phyloP scores from a whole-genome alignment of 2,797 vertebrate genomes.

The Nannoperca australis region DNA sequence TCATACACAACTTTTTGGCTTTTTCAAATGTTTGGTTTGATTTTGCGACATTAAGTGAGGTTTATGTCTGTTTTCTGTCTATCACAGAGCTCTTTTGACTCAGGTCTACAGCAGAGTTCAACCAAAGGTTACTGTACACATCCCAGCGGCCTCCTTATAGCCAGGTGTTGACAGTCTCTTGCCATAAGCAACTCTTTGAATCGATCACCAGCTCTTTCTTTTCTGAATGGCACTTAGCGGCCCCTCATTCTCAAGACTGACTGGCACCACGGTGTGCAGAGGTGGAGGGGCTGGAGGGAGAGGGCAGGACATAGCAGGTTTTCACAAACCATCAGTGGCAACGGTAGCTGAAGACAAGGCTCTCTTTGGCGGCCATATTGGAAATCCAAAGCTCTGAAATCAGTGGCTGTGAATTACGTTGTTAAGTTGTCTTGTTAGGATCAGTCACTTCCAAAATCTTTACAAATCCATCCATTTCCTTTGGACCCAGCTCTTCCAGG shows the following conservation, averaged over 20 bases:
- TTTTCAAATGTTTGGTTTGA: not conserved
- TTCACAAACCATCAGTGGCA: constrained; percentile 32
- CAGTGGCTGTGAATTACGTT: not conserved
- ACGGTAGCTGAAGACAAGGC: not conserved
- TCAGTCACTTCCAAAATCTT: not conserved
- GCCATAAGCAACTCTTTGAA: constrained; percentile 59
- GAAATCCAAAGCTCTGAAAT: not conserved
- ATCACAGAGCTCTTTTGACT: constrained; percentile 9
- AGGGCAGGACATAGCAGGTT: constrained; percentile 6
- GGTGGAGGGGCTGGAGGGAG: not conserved
- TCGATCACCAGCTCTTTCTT: constrained; percentile 36
- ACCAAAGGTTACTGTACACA: constrained; percentile 25
- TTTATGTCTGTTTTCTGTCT: not conserved
- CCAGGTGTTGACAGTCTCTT: constrained; percentile 69
- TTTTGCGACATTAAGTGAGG: not conserved
- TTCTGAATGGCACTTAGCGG: constrained; percentile 47
- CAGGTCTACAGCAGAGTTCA: constrained; percentile 49
- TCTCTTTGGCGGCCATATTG: not conserved
- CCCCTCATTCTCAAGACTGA: constrained; percentile 57
- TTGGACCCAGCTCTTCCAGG: too few relatives aligned
- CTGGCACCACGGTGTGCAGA: constrained; percentile 29
- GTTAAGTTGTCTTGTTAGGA: not conserved
- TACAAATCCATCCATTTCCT: too few relatives aligned
- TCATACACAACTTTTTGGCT: not conserved
- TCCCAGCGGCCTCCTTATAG: constrained; percentile 49